These are phyloP conservation scores for Rhopalosiphum maidis DNA, from an alignment of 1,140 invertebrate genomes.

Conservation along the genomic window DNA sequence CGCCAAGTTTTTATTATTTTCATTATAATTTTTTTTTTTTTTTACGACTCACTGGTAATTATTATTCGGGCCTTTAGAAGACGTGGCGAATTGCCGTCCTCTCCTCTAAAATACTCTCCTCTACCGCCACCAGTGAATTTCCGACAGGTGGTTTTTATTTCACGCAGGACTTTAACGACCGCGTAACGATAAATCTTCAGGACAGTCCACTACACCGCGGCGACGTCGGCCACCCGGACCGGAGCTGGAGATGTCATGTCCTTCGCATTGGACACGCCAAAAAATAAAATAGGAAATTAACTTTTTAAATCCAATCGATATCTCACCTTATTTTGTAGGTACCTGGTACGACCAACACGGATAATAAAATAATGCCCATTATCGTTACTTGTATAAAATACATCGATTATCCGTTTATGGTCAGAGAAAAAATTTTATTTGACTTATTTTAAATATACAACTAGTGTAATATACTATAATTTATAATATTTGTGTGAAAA, in stretches of 20 bases:
- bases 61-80: conserved; percentile 48
- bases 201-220: conserved; percentile 14
- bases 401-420: not conserved
- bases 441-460: not conserved
- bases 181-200: conserved; percentile 39
- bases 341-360: not conserved
- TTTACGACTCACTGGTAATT: conserved; percentile 47
- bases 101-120: not conserved
- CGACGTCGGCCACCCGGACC: conserved; percentile 43
- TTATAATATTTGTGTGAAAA: not conserved
- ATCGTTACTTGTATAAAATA: not conserved
- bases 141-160: conserved; percentile 55
- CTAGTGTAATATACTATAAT: not conserved
- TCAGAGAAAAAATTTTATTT: not conserved
- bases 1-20: conserved; percentile 44
- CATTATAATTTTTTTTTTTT: not conserved
- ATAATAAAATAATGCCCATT: conserved; percentile 5
- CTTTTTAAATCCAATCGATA: not conserved
- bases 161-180: conserved; percentile 50
- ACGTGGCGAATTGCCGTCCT: conserved; percentile 35
- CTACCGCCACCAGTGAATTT: not conserved
- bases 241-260: not conserved
- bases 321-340: not conserved
- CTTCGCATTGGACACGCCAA: conserved; percentile 29
- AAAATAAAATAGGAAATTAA: not conserved